A percentile compares a stretch with the other conserved stretches of the same genome.
Evolutionary conservation across 2,113 vertebrate genomes (phyloP).

Genomic region (Urocitellus parryii): DNA sequence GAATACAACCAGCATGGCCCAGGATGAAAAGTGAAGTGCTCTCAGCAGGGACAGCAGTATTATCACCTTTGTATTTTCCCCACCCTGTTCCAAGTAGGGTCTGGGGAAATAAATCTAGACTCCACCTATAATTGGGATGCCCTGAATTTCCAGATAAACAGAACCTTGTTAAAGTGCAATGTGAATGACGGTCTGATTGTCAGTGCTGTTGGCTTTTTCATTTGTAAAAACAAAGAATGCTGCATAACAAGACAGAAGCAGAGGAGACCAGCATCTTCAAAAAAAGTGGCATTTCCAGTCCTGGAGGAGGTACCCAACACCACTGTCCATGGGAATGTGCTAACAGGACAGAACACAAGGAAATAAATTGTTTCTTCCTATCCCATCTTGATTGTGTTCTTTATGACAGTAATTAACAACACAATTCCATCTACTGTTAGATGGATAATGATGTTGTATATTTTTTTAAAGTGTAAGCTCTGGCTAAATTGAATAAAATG

Average conservation of each 20-base stretch:
- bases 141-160: constrained; percentile 61
- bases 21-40: constrained; percentile 84
- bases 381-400: neutral
- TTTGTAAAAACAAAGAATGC: constrained; percentile 61
- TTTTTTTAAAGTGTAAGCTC: neutral
- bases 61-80: constrained; percentile 52
- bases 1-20: constrained; percentile 78
- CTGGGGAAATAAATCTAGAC: neutral
- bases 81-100: neutral
- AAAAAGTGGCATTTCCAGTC: constrained; percentile 57
- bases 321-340: constrained; percentile 30
- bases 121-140: constrained; percentile 4
- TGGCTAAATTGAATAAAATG: constrained; percentile 29
- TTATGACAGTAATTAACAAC: neutral
- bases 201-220: constrained; percentile 18
- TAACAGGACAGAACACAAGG: constrained; percentile 54
- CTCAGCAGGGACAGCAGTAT: constrained; percentile 62
- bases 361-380: constrained; percentile 47
- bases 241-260: neutral
- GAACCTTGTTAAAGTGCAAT: constrained; percentile 44
- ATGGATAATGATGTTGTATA: neutral
- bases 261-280: neutral
- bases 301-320: constrained; percentile 52
- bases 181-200: neutral
- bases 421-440: neutral